Conservation (phyloP, 2,113 vertebrate genomes). For the Hipposideros armiger region DNA sequence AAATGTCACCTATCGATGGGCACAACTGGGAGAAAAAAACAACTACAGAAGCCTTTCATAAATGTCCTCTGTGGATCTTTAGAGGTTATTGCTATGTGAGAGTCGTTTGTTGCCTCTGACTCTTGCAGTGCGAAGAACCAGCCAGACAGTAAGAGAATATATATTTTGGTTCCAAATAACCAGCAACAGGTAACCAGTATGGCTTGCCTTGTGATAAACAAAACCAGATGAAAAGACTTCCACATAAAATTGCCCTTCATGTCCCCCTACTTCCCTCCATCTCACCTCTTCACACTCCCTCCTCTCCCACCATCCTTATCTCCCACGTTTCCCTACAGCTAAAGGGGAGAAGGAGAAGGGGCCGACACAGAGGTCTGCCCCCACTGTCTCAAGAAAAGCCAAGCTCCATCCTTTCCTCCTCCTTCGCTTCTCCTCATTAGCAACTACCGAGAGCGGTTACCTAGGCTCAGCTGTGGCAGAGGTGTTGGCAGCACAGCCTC, state of each 20-base stretch:
- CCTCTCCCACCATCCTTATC: too few relatives aligned
- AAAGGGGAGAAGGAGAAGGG: not conserved
- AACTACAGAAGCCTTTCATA: not conserved
- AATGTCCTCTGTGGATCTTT: not conserved
- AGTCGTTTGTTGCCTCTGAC: not conserved
- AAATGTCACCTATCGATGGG: slow-evolving; percentile 71
- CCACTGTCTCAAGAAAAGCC: not conserved
- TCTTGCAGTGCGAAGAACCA: not conserved
- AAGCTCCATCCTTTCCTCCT: too few relatives aligned
- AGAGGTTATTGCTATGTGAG: rapidly evolving
- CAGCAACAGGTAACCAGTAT: not conserved
- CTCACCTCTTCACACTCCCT: not conserved
- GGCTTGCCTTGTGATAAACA: not conserved
- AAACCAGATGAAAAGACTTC: not conserved
- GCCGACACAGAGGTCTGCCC: not conserved
- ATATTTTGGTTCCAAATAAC: not conserved
- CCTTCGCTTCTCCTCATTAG: rapidly evolving
- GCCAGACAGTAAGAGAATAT: not conserved
- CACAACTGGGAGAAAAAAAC: not conserved
- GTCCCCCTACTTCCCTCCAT: not conserved
- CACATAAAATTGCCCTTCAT: not conserved
- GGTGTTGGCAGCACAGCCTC: not conserved
- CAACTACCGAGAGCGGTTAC: rapidly evolving
- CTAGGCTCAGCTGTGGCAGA: rapidly evolving
- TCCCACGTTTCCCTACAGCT: not conserved